Evolutionary conservation across 1,140 invertebrate species (phyloP).

Genomic region (Potamilus streckersoni): DNA sequence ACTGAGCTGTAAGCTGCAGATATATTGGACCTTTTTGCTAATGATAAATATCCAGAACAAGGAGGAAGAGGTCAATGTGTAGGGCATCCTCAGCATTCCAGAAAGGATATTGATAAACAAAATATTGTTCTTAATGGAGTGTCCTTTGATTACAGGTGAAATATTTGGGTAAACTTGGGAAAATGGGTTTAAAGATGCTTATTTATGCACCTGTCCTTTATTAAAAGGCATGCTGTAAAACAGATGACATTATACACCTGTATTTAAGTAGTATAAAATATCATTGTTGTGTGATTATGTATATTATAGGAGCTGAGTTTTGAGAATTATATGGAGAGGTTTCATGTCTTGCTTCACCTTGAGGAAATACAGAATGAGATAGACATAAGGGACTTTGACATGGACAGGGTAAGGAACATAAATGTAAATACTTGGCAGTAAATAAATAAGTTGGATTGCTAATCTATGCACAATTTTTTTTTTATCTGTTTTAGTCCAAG

Average conservation of each 20-base stretch:
- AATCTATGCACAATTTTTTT: neutral
- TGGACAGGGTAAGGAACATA: constrained; percentile 70
- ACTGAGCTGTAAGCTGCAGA: no score
- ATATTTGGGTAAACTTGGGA: no score
- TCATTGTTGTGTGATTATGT: neutral
- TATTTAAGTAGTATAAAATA: neutral
- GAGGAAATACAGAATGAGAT: constrained; percentile 79
- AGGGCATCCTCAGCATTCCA: no score
- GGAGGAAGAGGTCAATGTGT: no score
- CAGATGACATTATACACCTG: neutral
- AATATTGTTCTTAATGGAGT: no score
- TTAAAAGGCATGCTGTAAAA: no score
- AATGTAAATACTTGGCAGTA: constrained; percentile 1
- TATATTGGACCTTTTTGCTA: no score
- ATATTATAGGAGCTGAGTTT: constrained; percentile 41
- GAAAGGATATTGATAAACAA: no score
- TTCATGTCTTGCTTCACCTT: constrained; percentile 80
- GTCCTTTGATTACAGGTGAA: no score
- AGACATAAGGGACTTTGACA: constrained; percentile 78
- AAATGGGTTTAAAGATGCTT: no score
- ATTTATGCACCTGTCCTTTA: no score
- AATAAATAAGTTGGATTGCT: constrained; percentile 2
- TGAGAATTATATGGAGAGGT: constrained; percentile 69
- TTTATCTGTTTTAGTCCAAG: neutral
- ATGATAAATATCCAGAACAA: no score